These are phyloP conservation scores for Montipora capricornis DNA, from an alignment of 64 coral and sea anemone species.

Conservation along the genomic window DNA sequence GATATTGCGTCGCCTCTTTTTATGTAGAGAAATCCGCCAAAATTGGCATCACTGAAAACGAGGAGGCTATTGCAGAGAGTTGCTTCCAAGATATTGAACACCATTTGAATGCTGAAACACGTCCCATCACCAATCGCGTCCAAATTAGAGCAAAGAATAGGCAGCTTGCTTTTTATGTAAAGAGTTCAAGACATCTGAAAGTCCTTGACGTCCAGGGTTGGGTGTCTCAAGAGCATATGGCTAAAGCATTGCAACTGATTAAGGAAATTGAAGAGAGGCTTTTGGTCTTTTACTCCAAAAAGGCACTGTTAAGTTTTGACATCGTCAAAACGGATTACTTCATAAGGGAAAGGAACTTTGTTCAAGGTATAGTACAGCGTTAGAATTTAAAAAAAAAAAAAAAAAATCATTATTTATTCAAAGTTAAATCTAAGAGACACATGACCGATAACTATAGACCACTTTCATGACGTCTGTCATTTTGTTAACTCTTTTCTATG, in stretches of 20 bases:
- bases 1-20: slow-evolving; percentile 8
- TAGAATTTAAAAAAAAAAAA: not conserved
- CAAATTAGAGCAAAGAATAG: no score
- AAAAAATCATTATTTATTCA: no score
- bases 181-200: not conserved
- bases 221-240: slow-evolving; percentile 13
- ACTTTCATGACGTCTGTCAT: no score
- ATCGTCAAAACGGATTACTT: slow-evolving; percentile 34
- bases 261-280: not conserved
- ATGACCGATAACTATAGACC: no score
- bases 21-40: not conserved
- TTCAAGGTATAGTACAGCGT: not conserved
- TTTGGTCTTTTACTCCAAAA: not conserved
- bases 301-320: not conserved
- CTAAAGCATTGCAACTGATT: slow-evolving; percentile 3
- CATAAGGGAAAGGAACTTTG: not conserved
- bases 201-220: not conserved
- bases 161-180: no score
- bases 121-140: no score
- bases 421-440: no score
- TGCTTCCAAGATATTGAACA: no score
- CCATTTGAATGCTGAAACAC: no score
- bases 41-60: no score
- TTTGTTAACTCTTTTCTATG: no score
- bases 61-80: no score